Conservation (phyloP, 2,113 vertebrate genomes). For the Leptobrachium ailaonicum region DNA sequence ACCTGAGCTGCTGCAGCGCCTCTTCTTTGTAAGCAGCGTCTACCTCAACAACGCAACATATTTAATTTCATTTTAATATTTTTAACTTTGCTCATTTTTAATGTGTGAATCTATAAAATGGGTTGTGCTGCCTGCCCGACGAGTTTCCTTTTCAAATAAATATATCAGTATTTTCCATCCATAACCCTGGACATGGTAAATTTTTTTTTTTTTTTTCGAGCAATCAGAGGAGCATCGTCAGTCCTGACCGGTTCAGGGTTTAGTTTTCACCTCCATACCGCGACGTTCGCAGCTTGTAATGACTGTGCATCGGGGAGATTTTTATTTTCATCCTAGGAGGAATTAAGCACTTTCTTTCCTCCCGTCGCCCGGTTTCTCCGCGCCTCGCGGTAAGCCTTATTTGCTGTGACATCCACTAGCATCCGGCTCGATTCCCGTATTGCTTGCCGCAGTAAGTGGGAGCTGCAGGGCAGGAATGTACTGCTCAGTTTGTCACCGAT, state of each 20-base stretch:
- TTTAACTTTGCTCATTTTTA: too few relatives aligned
- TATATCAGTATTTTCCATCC: too few relatives aligned
- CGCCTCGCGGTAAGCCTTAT: constrained; percentile 1
- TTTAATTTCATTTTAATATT: too few relatives aligned
- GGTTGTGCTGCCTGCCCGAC: too few relatives aligned
- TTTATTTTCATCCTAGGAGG: neutral
- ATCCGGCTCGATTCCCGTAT: neutral
- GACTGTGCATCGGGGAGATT: neutral
- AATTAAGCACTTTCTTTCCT: neutral
- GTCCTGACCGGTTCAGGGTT: neutral
- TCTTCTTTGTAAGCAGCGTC: too few relatives aligned
- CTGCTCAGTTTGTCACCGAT: constrained; percentile 18
- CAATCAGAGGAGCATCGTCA: neutral
- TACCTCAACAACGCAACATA: too few relatives aligned
- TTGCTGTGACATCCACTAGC: constrained; percentile 18
- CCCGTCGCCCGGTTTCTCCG: neutral
- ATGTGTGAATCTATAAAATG: too few relatives aligned
- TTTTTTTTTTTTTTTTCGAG: neutral
- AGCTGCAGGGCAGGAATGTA: constrained; percentile 22
- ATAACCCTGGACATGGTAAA: too few relatives aligned
- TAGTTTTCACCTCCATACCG: constrained; percentile 16
- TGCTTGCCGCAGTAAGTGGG: neutral
- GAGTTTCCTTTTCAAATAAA: too few relatives aligned
- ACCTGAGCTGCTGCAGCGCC: too few relatives aligned
- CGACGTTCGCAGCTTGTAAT: constrained; percentile 16